Evolutionary conservation across 2,797 vertebrate genomes (phyloP).

Genomic region (Myiotriccus ornatus): DNA sequence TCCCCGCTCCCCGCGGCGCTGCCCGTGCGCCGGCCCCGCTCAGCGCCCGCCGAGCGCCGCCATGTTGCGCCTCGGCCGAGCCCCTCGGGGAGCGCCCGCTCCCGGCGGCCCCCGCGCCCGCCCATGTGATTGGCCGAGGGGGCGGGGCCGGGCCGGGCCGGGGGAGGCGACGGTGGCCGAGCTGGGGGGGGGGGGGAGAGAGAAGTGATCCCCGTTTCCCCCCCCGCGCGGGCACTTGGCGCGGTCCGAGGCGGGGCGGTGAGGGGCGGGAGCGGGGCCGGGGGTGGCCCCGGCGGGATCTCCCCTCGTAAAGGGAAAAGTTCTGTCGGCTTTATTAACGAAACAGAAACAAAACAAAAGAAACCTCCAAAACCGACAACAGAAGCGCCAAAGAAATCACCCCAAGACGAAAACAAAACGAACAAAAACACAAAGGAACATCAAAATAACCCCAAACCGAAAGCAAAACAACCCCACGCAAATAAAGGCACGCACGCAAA

Average conservation of each 20-base stretch:
- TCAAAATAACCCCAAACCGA: background rate
- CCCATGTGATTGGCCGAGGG: slow-evolving; percentile 64
- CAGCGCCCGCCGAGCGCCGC: slow-evolving; percentile 41
- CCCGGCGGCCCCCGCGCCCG: slow-evolving; percentile 63
- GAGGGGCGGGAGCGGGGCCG: no score
- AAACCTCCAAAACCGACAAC: no score
- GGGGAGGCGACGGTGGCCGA: background rate
- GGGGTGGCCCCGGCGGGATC: no score
- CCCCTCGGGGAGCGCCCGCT: slow-evolving; percentile 35
- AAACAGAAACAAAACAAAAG: no score
- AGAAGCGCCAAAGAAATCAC: no score
- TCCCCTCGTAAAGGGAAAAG: no score
- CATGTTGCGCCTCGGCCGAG: slow-evolving; percentile 63
- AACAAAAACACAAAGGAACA: no score
- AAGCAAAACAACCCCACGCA: rapidly evolving
- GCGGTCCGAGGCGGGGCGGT: background rate
- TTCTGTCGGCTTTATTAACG: no score
- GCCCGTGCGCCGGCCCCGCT: background rate
- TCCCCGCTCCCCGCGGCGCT: background rate
- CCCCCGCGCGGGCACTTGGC: rapidly evolving
- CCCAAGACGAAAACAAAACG: no score
- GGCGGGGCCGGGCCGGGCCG: background rate
- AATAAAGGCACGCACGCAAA: no score
- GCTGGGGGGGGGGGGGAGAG: no score
- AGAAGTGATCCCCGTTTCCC: rapidly evolving